Evolutionary conservation across 2,113 vertebrate species (phyloP).

Genomic region (Oryzias javanicus): DNA sequence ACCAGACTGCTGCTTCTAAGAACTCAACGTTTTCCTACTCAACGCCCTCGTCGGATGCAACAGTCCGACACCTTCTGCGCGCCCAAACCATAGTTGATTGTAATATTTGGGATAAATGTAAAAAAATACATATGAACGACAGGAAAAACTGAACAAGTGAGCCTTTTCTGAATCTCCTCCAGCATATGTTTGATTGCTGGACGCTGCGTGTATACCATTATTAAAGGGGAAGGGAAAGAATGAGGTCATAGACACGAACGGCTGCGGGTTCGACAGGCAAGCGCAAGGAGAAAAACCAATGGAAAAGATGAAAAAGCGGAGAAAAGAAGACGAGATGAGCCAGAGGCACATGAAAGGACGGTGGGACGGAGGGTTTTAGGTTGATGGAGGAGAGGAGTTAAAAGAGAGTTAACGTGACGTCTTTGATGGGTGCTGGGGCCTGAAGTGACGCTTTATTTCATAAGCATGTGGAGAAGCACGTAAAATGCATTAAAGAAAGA

Average conservation of each 20-base stretch:
- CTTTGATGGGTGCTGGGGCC: constrained; percentile 54
- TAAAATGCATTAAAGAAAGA: not conserved
- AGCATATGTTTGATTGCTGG: constrained; percentile 60
- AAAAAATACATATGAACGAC: constrained; percentile 4
- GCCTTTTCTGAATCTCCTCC: constrained; percentile 23
- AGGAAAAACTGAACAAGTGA: constrained; percentile 15
- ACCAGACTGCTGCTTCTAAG: constrained; percentile 39
- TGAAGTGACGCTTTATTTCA: constrained; percentile 40
- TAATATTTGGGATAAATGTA: constrained; percentile 20
- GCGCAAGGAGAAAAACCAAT: constrained; percentile 52
- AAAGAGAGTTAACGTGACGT: constrained; percentile 44
- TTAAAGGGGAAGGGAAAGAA: constrained; percentile 72
- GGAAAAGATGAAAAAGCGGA: constrained; percentile 78
- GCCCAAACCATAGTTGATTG: constrained; percentile 8
- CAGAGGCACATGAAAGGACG: constrained; percentile 59
- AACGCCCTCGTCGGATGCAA: constrained; percentile 44
- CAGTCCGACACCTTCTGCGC: constrained; percentile 40
- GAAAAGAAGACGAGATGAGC: constrained; percentile 61
- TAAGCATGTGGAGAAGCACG: constrained; percentile 18
- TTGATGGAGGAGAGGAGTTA: constrained; percentile 56
- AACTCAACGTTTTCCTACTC: constrained; percentile 48
- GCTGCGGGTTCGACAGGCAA: constrained; percentile 60
- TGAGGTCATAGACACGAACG: constrained; percentile 74
- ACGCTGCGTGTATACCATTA: constrained; percentile 56
- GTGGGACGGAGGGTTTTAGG: constrained; percentile 55